Evolutionary conservation across 2,113 vertebrate genomes (phyloP).

Genomic region (Gadus macrocephalus): DNA sequence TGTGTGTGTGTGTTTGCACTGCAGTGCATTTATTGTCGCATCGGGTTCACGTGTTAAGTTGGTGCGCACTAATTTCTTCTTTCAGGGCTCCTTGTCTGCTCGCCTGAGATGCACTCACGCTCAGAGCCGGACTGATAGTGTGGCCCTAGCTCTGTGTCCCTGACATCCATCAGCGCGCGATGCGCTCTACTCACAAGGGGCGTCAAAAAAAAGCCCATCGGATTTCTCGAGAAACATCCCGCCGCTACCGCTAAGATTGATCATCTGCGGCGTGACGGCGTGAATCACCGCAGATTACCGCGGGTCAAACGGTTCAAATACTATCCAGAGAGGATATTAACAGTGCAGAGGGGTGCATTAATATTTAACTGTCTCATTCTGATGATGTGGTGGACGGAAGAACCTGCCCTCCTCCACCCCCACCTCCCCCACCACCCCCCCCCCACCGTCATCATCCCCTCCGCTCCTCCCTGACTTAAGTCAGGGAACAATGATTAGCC

Average conservation of each 20-base stretch:
- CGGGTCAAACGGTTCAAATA: constrained; percentile 59
- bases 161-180: neutral
- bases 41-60: too few relatives aligned
- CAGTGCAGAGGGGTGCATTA: constrained; percentile 52
- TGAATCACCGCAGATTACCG: constrained; percentile 57
- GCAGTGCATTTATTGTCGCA: neutral
- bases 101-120: too few relatives aligned
- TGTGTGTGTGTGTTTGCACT: constrained; percentile 3
- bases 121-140: too few relatives aligned
- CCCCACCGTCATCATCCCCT: constrained; percentile 12
- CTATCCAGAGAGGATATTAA: constrained; percentile 65
- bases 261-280: constrained; percentile 37
- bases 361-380: constrained; percentile 71
- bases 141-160: too few relatives aligned
- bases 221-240: constrained; percentile 21
- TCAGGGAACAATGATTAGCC: constrained; percentile 64
- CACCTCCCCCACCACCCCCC: too few relatives aligned
- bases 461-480: constrained; percentile 47
- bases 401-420: too few relatives aligned
- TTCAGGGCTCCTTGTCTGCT: too few relatives aligned
- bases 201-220: constrained; percentile 51
- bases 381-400: constrained; percentile 11
- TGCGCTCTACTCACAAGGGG: neutral
- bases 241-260: constrained; percentile 32
- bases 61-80: too few relatives aligned